Percentiles rank a stretch among this genome's conserved stretches.
These are phyloP conservation scores for Myrmophylax atrothorax DNA, from an alignment of 2,113 vertebrate genomes.

Conservation along the genomic window DNA sequence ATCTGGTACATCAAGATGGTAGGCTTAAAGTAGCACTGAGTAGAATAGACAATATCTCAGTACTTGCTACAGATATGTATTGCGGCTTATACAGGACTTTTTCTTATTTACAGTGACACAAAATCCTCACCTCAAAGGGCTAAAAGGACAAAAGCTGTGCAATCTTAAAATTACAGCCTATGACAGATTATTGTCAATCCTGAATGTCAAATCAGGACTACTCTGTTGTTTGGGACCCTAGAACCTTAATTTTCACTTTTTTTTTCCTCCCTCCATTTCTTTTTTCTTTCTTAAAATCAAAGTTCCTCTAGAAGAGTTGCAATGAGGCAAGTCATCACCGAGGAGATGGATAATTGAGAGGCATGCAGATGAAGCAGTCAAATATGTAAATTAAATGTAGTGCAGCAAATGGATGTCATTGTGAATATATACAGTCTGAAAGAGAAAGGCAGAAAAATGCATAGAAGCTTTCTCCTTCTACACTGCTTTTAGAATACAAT, in stretches of 20 bases:
- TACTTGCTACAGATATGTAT: background rate
- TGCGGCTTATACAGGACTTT: background rate
- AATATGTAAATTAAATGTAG: conserved; percentile 39
- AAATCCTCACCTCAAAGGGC: background rate
- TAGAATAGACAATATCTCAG: background rate
- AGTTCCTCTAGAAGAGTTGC: background rate
- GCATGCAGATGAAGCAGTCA: conserved; percentile 22
- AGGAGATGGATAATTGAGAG: conserved; percentile 12
- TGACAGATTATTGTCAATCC: background rate
- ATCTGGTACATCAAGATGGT: background rate
- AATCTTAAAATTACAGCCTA: background rate
- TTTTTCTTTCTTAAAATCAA: background rate
- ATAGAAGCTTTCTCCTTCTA: background rate
- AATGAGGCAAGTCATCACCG: background rate
- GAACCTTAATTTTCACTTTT: background rate
- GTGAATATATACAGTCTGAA: background rate
- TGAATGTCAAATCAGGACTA: background rate
- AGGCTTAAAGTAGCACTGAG: background rate
- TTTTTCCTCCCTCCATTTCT: fast-evolving
- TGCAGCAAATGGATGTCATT: background rate
- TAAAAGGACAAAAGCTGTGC: background rate
- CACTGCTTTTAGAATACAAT: background rate
- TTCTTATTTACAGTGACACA: background rate
- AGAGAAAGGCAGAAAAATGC: background rate
- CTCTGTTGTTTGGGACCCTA: background rate